phyloP scores from a whole-genome alignment of 2,797 vertebrate species.

The Leptoclinus maculatus region DNA sequence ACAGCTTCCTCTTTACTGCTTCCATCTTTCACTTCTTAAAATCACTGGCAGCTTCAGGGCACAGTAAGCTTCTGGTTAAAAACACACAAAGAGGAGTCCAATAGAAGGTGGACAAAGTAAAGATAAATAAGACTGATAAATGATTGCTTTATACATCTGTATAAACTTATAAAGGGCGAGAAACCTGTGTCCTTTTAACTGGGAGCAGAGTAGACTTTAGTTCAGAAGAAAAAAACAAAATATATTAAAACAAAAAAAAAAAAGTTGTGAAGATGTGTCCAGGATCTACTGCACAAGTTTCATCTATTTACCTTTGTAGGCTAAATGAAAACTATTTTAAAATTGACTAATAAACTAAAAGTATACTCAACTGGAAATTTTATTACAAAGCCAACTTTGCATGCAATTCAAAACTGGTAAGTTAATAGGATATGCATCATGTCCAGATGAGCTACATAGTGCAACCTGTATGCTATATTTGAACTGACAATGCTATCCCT shows the following conservation, averaged over 20 bases:
- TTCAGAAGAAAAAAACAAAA: neutral
- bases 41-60: neutral
- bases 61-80: neutral
- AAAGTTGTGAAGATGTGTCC: neutral
- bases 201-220: neutral
- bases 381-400: neutral
- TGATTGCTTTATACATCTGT: neutral
- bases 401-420: neutral
- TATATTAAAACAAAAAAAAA: neutral
- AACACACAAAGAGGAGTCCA: neutral
- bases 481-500: neutral
- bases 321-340: neutral
- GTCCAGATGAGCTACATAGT: neutral
- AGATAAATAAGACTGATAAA: neutral
- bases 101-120: neutral
- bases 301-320: neutral
- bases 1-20: slow-evolving; percentile 19
- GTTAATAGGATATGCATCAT: neutral
- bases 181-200: neutral
- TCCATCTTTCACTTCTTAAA: slow-evolving; percentile 19
- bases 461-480: neutral
- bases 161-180: neutral
- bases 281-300: neutral
- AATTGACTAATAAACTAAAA: neutral
- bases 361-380: neutral